These are phyloP conservation scores for Apamea anceps DNA, from an alignment of 2,888 invertebrate genomes.

Conservation along the genomic window DNA sequence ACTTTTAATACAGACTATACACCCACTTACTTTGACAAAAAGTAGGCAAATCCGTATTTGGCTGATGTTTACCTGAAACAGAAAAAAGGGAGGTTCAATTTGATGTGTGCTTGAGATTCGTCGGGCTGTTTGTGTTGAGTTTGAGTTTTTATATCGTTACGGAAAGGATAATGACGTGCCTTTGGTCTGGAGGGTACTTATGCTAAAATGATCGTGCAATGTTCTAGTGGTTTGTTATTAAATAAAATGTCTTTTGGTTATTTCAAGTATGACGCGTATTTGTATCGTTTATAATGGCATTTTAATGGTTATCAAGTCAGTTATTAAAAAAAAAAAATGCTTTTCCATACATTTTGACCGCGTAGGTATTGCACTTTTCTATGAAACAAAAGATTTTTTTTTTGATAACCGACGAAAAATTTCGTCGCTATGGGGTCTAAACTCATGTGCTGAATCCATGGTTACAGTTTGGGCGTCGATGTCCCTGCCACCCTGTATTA, in stretches of 20 bases:
- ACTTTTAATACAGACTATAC: not conserved
- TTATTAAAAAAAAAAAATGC: no score
- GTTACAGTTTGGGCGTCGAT: no score
- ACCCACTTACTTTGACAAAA: conserved; percentile 59
- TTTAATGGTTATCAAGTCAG: not conserved
- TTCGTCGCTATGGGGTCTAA: no score
- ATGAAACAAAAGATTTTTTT: no score
- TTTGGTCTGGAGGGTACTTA: conserved; percentile 14
- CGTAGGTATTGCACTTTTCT: no score
- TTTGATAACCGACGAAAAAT: no score
- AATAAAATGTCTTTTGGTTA: conserved; percentile 1
- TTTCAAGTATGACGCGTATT: not conserved
- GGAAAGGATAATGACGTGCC: conserved; percentile 36
- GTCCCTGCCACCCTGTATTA: no score
- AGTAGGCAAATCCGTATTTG: conserved; percentile 42
- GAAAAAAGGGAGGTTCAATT: conserved; percentile 45
- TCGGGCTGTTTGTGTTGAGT: conserved; percentile 40
- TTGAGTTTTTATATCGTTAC: conserved; percentile 44
- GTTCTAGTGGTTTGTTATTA: not conserved
- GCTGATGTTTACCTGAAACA: conserved; percentile 64
- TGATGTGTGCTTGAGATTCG: conserved; percentile 44
- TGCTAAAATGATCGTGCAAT: conserved; percentile 9
- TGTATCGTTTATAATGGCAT: not conserved
- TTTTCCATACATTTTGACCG: no score
- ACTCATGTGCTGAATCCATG: no score